Evolutionary conservation across 2,888 invertebrate genomes (phyloP).

Genomic region (Neoascia interrupta): DNA sequence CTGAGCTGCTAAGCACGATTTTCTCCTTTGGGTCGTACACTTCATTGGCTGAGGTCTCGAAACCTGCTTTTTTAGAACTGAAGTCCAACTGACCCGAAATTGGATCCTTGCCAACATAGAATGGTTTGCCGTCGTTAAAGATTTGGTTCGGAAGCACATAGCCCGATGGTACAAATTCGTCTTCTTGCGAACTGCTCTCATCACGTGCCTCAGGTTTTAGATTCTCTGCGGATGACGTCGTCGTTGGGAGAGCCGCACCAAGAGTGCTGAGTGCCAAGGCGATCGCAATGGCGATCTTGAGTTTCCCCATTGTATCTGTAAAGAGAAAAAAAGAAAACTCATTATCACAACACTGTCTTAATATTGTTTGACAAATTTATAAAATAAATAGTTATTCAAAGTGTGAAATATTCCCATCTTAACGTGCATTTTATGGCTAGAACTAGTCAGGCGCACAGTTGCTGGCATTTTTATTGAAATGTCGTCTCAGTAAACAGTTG

Average conservation of each 20-base stretch:
- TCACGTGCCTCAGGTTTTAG: slow-evolving; percentile 76
- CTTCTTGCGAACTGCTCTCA: slow-evolving; percentile 74
- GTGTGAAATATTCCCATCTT: slow-evolving; percentile 63
- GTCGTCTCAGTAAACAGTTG: slow-evolving; percentile 39
- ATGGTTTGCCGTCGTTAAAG: slow-evolving; percentile 86
- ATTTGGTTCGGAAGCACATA: slow-evolving; percentile 81
- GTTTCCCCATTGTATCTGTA: slow-evolving; percentile 51
- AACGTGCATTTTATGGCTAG: slow-evolving; percentile 57
- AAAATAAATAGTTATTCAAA: slow-evolving; percentile 54
- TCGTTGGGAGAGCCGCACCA: slow-evolving; percentile 38
- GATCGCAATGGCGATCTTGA: slow-evolving; percentile 47
- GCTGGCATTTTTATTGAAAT: slow-evolving; percentile 56
- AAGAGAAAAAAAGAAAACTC: slow-evolving; percentile 5
- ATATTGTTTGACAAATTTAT: too few relatives aligned
- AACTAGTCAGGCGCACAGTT: slow-evolving; percentile 31
- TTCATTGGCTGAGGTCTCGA: slow-evolving; percentile 77
- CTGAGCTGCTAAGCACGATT: slow-evolving; percentile 82
- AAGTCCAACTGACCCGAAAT: slow-evolving; percentile 85
- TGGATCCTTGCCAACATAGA: slow-evolving; percentile 85
- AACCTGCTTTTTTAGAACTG: slow-evolving; percentile 80
- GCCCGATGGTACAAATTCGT: slow-evolving; percentile 76
- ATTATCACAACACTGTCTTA: too few relatives aligned
- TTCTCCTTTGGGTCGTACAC: slow-evolving; percentile 81
- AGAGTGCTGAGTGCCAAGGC: slow-evolving; percentile 50
- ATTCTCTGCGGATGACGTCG: slow-evolving; percentile 72